These are phyloP conservation scores for Tursiops truncatus DNA, from an alignment of 2,113 vertebrate genomes.

Conservation along the genomic window DNA sequence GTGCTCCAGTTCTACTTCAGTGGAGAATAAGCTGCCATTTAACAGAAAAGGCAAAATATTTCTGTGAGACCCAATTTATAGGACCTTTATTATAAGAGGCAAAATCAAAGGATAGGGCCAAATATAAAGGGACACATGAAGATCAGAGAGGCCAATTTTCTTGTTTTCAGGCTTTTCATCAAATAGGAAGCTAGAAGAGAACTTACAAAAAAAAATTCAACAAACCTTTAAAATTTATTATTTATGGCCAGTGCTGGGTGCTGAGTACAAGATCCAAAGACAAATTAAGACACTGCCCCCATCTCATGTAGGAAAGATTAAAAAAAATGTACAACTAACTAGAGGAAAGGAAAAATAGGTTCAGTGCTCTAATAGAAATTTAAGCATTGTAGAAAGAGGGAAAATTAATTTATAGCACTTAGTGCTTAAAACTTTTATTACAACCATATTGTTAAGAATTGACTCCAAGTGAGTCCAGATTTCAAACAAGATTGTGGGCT, in stretches of 20 bases:
- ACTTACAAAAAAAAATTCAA: neutral
- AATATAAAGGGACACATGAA: neutral
- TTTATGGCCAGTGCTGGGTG: neutral
- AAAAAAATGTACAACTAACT: neutral
- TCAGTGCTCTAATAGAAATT: neutral
- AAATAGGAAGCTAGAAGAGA: neutral
- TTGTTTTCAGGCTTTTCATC: neutral
- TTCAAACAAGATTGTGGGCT: neutral
- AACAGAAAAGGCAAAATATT: neutral
- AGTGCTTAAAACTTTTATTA: constrained; percentile 2
- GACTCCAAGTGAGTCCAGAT: neutral
- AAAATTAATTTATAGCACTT: neutral
- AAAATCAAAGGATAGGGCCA: neutral
- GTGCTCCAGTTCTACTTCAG: neutral
- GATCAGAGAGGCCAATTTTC: neutral
- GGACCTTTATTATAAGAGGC: neutral
- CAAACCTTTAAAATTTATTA: neutral
- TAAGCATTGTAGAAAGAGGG: neutral
- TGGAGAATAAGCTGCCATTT: constrained; percentile 1
- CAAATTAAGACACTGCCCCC: neutral
- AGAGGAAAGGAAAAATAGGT: neutral
- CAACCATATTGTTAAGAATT: neutral
- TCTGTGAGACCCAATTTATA: neutral
- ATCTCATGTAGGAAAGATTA: neutral
- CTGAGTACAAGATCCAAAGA: neutral